Conservation (phyloP, 2,797 vertebrate genomes). For the Myiothlypis chrysogaster region DNA sequence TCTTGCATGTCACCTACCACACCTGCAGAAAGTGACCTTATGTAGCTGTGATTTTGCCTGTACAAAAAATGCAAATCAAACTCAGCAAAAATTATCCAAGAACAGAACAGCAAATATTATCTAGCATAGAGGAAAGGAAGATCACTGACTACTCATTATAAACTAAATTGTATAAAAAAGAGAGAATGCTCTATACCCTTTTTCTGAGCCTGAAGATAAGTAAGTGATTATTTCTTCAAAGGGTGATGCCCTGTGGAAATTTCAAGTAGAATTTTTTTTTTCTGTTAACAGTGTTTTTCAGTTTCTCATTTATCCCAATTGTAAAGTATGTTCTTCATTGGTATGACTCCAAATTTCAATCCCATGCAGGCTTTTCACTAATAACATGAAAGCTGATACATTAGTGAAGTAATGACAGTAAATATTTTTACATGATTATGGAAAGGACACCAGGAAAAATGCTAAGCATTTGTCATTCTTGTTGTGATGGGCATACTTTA, state of each 20-base stretch:
- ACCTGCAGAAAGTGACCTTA: conserved; percentile 25
- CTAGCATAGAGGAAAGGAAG: neutral
- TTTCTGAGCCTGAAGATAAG: neutral
- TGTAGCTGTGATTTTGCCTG: neutral
- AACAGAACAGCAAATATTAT: neutral
- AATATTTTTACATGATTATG: neutral
- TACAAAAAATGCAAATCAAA: neutral
- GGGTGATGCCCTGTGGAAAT: neutral
- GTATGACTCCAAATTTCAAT: neutral
- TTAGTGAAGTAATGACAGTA: neutral
- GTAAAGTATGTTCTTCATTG: neutral
- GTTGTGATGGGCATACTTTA: neutral
- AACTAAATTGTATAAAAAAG: neutral
- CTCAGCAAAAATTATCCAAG: neutral
- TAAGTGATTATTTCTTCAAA: neutral
- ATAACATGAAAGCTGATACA: neutral
- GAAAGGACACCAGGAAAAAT: neutral
- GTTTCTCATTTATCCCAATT: neutral
- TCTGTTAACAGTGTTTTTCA: neutral
- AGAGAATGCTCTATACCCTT: neutral
- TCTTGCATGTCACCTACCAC: neutral
- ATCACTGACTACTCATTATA: neutral
- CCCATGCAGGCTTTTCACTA: neutral
- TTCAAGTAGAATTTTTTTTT: neutral
- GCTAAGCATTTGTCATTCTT: neutral